A percentile compares a stretch with the other conserved stretches of the same genome.
Conservation (phyloP, 37 sponge, comb jelly and placozoan genomes). For the Beroe ovata region DNA sequence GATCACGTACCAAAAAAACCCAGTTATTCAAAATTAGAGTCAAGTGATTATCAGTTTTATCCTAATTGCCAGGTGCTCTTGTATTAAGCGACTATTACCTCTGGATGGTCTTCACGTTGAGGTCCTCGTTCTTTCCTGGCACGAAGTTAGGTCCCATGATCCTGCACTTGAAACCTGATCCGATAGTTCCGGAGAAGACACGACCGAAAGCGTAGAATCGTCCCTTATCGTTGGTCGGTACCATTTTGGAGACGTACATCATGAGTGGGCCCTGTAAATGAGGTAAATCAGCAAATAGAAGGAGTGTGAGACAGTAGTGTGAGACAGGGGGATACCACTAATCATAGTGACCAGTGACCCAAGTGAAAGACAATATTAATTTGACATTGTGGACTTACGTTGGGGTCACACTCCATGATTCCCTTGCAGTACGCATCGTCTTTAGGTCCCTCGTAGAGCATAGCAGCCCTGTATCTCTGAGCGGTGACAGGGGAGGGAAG, state of each 20-base stretch:
- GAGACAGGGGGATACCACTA: too few species aligned
- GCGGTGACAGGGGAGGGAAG: constrained; percentile 97
- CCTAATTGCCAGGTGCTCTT: too few species aligned
- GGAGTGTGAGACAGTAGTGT: too few species aligned
- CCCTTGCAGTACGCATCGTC: constrained; percentile 91
- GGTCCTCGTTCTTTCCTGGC: constrained; percentile 96
- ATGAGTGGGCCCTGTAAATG: constrained; percentile 84
- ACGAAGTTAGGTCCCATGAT: constrained; percentile 99
- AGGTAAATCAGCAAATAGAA: constrained; percentile 4
- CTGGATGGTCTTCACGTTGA: constrained; percentile 88
- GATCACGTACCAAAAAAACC: too few species aligned
- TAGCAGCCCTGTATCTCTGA: constrained; percentile 95
- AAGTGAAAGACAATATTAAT: too few species aligned
- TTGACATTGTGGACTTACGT: too few species aligned
- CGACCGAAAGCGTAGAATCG: constrained; percentile 99
- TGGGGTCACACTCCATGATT: constrained; percentile 92
- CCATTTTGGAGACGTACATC: constrained; percentile 99
- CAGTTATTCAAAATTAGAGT: too few species aligned
- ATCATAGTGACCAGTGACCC: too few species aligned
- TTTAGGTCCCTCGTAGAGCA: constrained; percentile 96
- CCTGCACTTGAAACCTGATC: constrained; percentile 89
- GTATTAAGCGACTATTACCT: too few species aligned
- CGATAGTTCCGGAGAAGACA: constrained; percentile 95
- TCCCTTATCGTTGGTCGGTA: constrained; percentile 96
- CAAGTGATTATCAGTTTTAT: too few species aligned